Evolutionary conservation across 2,888 invertebrate genomes (phyloP), one percentile per base, ranked within the genome.

Genomic region (Lacanobia oleracea): DNA sequence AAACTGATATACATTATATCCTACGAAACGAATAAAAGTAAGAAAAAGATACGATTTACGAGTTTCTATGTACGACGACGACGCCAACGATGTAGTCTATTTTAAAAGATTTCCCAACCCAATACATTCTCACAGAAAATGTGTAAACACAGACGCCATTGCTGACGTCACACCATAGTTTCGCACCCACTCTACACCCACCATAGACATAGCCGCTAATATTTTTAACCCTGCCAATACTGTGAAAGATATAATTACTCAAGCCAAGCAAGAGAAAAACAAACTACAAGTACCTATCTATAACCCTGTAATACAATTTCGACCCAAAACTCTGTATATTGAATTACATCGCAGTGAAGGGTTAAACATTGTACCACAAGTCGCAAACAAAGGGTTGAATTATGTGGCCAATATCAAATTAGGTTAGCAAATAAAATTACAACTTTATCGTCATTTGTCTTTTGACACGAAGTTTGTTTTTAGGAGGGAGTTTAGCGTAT

Each of bases 151-250:
- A 61, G 66, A 64, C 68, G 73, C 80, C 60, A 64, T 66, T 50
- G 33, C 33, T 48, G 60, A 79, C 79, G 80, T 83, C 74, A 80
- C 50, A 67, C 60, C 73, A 73, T 79, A 67, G 60, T 23, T 72
- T 33, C 10, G 23, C 83, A 33, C 83, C 83, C 80, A 83, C 83
- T 57, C 59, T 6, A 62, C 67, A 53, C 67, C 79, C 68, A 78
- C 65, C 48, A 64, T 66, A 68, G 27, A n/a, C 27, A 64, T 6
- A 60, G 45, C 23, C 18, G 27, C 43, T 45, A 53, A 65, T 62
- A 64, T 56, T 80, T 81, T 81, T 56, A 75, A 60, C 27, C 43
- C 8, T 45, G 72, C 37, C 40, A 65, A 48, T 62, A 27, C 27
- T 61, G 8, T 23, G 33, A 18, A 61, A 61, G 18, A 27, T 56